These are phyloP conservation scores for Neotoxoptera formosana DNA, from an alignment of 1,140 invertebrate genomes.

Conservation along the genomic window DNA sequence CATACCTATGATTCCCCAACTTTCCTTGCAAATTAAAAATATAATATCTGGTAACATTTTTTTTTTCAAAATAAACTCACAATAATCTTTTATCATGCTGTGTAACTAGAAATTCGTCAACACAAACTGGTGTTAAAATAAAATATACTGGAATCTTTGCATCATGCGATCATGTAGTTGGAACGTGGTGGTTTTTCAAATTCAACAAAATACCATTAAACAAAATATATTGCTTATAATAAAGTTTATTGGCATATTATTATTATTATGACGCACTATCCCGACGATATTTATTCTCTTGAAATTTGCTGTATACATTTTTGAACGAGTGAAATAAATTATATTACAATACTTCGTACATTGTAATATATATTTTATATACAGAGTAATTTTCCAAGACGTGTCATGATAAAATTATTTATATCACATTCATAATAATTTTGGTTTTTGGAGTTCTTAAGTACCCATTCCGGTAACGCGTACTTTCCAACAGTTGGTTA, in stretches of 20 bases:
- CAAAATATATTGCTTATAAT: neutral
- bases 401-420: neutral
- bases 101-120: neutral
- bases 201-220: neutral
- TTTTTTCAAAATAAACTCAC: neutral
- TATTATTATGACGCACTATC: neutral
- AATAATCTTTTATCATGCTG: neutral
- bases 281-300: neutral
- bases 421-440: neutral
- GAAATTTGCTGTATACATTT: neutral
- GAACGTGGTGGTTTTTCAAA: neutral
- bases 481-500: neutral
- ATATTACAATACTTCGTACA: neutral
- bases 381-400: neutral
- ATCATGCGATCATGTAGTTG: too few relatives aligned
- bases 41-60: neutral
- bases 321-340: neutral
- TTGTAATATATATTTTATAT: neutral
- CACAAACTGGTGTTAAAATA: neutral
- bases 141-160: neutral
- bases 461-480: neutral
- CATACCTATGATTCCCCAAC: too few relatives aligned
- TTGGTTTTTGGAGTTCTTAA: neutral
- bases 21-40: too few relatives aligned
- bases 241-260: neutral